Conservation (phyloP, 2,797 vertebrate genomes). For the Eurystomus glaucurus region DNA sequence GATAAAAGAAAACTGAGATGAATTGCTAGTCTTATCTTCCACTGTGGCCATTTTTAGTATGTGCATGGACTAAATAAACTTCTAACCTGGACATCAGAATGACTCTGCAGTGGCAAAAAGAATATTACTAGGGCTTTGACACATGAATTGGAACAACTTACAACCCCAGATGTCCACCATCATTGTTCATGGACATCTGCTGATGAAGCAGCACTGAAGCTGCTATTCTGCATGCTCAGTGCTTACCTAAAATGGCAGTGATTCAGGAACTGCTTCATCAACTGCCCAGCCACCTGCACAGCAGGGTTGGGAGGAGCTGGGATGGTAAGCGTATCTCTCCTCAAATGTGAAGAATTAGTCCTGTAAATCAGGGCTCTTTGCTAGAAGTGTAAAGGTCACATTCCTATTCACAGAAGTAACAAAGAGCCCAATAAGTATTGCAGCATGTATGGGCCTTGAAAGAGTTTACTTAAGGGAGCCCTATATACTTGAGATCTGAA, state of each 20-base stretch:
- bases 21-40: neutral
- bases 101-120: neutral
- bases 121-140: neutral
- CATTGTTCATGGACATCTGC: neutral
- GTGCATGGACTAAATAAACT: neutral
- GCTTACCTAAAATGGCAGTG: neutral
- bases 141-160: neutral
- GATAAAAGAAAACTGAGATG: neutral
- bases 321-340: conserved; percentile 48
- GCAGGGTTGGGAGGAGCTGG: neutral
- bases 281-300: conserved; percentile 24
- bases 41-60: neutral
- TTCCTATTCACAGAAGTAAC: conserved; percentile 53
- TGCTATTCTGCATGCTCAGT: neutral
- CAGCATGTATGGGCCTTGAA: conserved; percentile 22
- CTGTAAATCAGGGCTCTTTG: conserved; percentile 9
- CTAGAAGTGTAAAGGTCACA: conserved; percentile 52
- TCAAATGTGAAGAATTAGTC: neutral
- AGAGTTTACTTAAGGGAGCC: conserved; percentile 53
- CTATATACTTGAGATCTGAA: conserved; percentile 44
- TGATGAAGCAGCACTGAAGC: neutral
- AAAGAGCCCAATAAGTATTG: conserved; percentile 40
- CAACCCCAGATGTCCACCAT: neutral
- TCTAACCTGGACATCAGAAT: neutral
- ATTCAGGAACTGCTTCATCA: neutral